These are phyloP conservation scores for Beris chalybata DNA, from an alignment of 2,888 invertebrate species.

Conservation along the genomic window DNA sequence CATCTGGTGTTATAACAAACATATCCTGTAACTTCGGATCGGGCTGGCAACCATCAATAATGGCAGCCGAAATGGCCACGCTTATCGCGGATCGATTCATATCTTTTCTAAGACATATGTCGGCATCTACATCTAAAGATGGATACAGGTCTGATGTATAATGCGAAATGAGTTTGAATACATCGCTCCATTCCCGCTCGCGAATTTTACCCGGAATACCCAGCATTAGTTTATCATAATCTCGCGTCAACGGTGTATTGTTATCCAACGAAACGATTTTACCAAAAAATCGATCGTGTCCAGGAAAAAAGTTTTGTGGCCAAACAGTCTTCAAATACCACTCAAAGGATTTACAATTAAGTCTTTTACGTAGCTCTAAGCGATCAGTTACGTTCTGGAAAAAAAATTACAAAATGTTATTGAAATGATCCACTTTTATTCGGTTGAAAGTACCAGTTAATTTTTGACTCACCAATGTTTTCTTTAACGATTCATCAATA, in stretches of 20 bases:
- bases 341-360: constrained; percentile 83
- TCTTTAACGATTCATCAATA: constrained; percentile 53
- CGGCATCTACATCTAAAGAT: constrained; percentile 48
- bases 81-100: constrained; percentile 44
- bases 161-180: constrained; percentile 47
- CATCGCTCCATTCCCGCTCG: constrained; percentile 45
- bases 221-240: constrained; percentile 48
- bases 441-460: neutral
- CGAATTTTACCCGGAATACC: constrained; percentile 46
- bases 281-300: constrained; percentile 84
- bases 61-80: constrained; percentile 44
- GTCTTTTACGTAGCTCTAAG: constrained; percentile 66
- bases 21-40: constrained; percentile 60
- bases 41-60: constrained; percentile 49
- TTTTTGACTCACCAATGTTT: constrained; percentile 1
- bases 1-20: constrained; percentile 68
- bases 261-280: constrained; percentile 63
- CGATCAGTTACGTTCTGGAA: constrained; percentile 67
- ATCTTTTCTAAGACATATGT: constrained; percentile 50
- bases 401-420: neutral
- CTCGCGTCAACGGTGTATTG: constrained; percentile 47
- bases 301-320: constrained; percentile 96
- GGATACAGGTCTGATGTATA: constrained; percentile 45
- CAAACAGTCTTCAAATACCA: constrained; percentile 96
- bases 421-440: neutral